Base-by-base conservation (phyloP, 2,797 vertebrate species). In the Limnodromus scolopaceus region DNA sequence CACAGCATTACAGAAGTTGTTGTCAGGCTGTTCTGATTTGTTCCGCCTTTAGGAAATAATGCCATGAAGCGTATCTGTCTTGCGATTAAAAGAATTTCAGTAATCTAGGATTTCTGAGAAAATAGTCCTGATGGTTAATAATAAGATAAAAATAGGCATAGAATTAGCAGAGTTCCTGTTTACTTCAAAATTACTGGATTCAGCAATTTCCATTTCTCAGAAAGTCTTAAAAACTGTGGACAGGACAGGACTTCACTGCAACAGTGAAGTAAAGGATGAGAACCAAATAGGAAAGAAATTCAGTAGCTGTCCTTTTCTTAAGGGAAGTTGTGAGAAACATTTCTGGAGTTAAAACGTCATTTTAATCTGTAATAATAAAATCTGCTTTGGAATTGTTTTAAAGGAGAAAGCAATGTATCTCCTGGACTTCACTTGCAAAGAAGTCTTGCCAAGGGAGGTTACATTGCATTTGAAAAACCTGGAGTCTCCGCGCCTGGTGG, bases 401-500 rank as follows among this genome's bases (percentile, higher is more conserved):
- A 75, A 58, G 39, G 45, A 64, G 49, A 58, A 85, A 82, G 36
- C 34, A 60, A 38, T 48, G 12, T n/a, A n/a, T 57, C 18, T 81
- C 30, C 51, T 41, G 8, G 10, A 14, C 34, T 53, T 36, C 46
- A 66, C 36, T 3, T 32, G 32, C 32, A 66, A 82, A 65, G 19
- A 68, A 79, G 6, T 28, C n/a, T 61, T 66, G 15, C 53, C 34
- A 32, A 2, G 9, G 39, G 51, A 85, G 28, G 36, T 66, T 55
- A 27, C 18, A 41, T 43, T 65, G 28, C 28, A 71, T 66, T 27
- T 66, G 48, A 49, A 65, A 79, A 69, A 38, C 36, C 23, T 65
- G 19, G 30, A 32, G 45, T 55, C 24, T 39, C 10, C 18, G 2
- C 24, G 36, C 1, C 0, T 1, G 2, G 46, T 48, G 36, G 53